phyloP scores from a whole-genome alignment of 2,797 vertebrate genomes.

The Acanthurus leucopareius region DNA sequence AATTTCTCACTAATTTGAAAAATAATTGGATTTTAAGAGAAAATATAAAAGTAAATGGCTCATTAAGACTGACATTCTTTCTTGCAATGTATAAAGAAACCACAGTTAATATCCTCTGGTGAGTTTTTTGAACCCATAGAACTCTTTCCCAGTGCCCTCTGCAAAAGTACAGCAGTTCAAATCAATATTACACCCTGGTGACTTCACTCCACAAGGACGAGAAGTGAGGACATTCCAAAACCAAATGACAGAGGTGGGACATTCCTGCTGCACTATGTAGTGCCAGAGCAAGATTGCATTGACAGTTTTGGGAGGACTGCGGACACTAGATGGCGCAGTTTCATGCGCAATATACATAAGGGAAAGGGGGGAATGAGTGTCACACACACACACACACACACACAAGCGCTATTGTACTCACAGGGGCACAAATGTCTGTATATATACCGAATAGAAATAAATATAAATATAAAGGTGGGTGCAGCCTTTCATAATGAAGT shows the following conservation, averaged over 20 bases:
- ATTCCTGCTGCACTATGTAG: slow-evolving; percentile 49
- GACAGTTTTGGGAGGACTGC: neutral
- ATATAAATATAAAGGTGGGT: neutral
- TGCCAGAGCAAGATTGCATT: slow-evolving; percentile 16
- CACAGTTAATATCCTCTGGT: slow-evolving; percentile 8
- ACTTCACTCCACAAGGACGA: slow-evolving; percentile 49
- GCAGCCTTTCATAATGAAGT: neutral
- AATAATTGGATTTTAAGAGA: slow-evolving; percentile 20
- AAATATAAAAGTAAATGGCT: slow-evolving; percentile 21
- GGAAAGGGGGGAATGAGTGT: slow-evolving; percentile 34
- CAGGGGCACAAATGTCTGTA: neutral
- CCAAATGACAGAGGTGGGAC: slow-evolving; percentile 41
- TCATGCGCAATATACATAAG: slow-evolving; percentile 69
- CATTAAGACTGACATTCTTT: slow-evolving; percentile 5
- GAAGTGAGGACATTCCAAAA: slow-evolving; percentile 51
- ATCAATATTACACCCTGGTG: slow-evolving; percentile 31
- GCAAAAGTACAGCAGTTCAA: slow-evolving; percentile 7
- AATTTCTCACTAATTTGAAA: slow-evolving; percentile 18
- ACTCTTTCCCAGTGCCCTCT: slow-evolving; percentile 6
- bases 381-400: slow-evolving; percentile 19
- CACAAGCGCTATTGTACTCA: neutral
- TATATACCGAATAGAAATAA: neutral
- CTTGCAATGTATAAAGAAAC: slow-evolving; percentile 18
- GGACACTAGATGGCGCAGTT: slow-evolving; percentile 85
- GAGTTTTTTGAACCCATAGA: neutral